Evolutionary conservation across 1,140 invertebrate species (phyloP), one percentile per base, ranked within the genome.

Genomic region (Littorina saxatilis): DNA sequence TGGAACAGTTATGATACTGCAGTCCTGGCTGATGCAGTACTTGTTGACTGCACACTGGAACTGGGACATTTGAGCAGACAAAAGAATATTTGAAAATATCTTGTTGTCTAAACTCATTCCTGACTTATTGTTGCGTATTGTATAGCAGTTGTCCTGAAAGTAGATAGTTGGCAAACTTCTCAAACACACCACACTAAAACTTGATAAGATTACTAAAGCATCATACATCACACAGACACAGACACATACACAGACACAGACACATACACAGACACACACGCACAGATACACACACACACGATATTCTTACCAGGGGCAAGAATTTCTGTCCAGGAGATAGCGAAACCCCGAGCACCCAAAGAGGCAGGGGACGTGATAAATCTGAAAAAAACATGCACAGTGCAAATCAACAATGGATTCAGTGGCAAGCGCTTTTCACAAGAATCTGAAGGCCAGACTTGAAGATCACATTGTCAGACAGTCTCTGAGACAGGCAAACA

Each of bases 1-100:
- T n/a, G n/a, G n/a, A n/a, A n/a, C n/a, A n/a, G n/a, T n/a, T n/a
- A n/a, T n/a, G n/a, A n/a, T n/a, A n/a, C n/a, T n/a, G n/a, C n/a
- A n/a, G n/a, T n/a, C n/a, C 0, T 0, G 3, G 23, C 95, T 94
- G 87, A 98, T 97, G 93, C 97, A 98, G 89, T 95, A 97, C 82
- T 94, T 94, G 85, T 93, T 95, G 89, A 92, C 94, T 68, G 91
- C 88, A 92, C 96, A 97, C 27, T 94, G 93, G 90, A 96, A 96
- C 84, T 95, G 92, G n/a, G n/a, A n/a, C n/a, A n/a, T n/a, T n/a
- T n/a, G n/a, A n/a, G n/a, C n/a, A n/a, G n/a, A n/a, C n/a, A n/a
- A n/a, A n/a, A n/a, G n/a, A n/a, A n/a, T n/a, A n/a, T n/a, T n/a
- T n/a, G n/a, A n/a, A n/a, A n/a, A n/a, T n/a, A n/a, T n/a, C n/a